Conservation (phyloP, 2,113 vertebrate genomes). For the Lampris megalopsis region DNA sequence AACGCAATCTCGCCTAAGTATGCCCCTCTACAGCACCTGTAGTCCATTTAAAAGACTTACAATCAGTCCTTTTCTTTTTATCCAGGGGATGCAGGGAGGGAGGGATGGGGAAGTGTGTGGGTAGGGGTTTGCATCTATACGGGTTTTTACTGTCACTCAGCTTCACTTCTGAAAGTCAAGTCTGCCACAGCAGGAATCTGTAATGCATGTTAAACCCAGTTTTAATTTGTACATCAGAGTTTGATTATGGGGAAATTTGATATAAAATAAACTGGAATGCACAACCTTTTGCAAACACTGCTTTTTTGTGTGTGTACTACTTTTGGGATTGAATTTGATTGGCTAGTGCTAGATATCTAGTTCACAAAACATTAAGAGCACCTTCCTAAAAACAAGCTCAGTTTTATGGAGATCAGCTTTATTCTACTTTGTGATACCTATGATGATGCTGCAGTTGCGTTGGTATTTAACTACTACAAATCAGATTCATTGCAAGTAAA, state of each 20-base stretch:
- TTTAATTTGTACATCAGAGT: slow-evolving; percentile 89
- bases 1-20: slow-evolving; percentile 35
- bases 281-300: slow-evolving; percentile 77
- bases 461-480: too few species aligned
- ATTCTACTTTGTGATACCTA: too few species aligned
- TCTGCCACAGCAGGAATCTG: slow-evolving; percentile 70
- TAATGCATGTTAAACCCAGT: slow-evolving; percentile 83
- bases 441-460: too few species aligned
- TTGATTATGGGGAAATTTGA: slow-evolving; percentile 87
- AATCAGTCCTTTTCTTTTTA: slow-evolving; percentile 62
- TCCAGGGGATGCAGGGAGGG: slow-evolving; percentile 54
- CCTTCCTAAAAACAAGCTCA: too few species aligned
- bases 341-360: neutral
- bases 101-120: slow-evolving; percentile 52
- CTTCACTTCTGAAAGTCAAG: slow-evolving; percentile 70
- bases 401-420: too few species aligned
- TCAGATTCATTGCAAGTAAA: too few species aligned
- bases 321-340: neutral
- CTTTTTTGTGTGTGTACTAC: slow-evolving; percentile 38
- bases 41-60: slow-evolving; percentile 30
- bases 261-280: slow-evolving; percentile 90
- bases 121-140: slow-evolving; percentile 64
- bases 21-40: slow-evolving; percentile 56
- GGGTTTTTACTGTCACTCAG: slow-evolving; percentile 81
- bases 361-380: too few species aligned